phyloP scores from a whole-genome alignment of 2,888 invertebrate genomes.

The Pachydiplax longipennis region DNA sequence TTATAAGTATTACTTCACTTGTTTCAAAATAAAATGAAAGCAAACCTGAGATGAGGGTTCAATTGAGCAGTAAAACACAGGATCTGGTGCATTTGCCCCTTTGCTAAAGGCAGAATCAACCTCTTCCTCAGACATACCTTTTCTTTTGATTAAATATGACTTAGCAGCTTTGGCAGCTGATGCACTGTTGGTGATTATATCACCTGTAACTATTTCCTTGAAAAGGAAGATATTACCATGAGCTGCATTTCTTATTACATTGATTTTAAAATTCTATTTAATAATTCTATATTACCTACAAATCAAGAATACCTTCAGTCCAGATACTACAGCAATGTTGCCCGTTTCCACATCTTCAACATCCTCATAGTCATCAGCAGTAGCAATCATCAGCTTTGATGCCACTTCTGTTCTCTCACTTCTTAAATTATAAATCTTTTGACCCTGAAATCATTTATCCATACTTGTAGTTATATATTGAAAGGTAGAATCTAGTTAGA shows the following conservation, averaged over 20 bases:
- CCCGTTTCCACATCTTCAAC: conserved; percentile 72
- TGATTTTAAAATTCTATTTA: conserved; percentile 53
- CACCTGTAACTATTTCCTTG: conserved; percentile 71
- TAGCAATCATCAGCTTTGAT: conserved; percentile 71
- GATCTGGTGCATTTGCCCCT: conserved; percentile 82
- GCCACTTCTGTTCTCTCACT: conserved; percentile 71
- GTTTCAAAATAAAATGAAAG: not conserved
- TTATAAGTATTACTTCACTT: not conserved
- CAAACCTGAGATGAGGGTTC: conserved; percentile 79
- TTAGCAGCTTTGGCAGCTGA: conserved; percentile 68
- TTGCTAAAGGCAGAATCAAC: conserved; percentile 59
- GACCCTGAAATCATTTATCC: conserved; percentile 59
- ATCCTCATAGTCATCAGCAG: conserved; percentile 90
- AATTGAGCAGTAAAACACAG: conserved; percentile 96
- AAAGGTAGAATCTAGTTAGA: too few relatives aligned
- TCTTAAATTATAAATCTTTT: conserved; percentile 77
- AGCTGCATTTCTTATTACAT: not conserved
- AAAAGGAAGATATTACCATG: not conserved
- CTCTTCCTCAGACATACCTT: conserved; percentile 54
- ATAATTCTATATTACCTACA: conserved; percentile 57
- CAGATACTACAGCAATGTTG: conserved; percentile 88
- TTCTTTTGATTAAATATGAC: conserved; percentile 58
- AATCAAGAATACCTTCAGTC: conserved; percentile 73
- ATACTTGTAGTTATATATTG: not conserved
- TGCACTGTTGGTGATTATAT: conserved; percentile 72